Percentiles rank a stretch among this genome's conserved stretches.
phyloP scores from a whole-genome alignment of 2,113 vertebrate genomes.

The Lophotis ruficrista region DNA sequence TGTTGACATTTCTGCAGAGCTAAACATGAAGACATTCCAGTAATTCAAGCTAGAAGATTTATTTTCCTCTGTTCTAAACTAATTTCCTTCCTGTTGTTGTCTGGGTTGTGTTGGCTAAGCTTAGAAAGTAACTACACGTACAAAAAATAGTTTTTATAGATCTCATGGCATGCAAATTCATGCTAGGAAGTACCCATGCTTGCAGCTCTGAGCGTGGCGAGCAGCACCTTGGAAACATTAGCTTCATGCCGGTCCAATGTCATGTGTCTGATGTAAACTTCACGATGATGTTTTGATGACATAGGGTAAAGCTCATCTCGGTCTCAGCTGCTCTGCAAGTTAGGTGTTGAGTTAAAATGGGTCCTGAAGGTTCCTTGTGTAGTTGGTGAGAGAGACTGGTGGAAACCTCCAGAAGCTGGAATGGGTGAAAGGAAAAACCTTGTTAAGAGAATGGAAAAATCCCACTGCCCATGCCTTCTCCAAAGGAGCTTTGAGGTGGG shows the following conservation, averaged over 20 bases:
- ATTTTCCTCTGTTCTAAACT: not conserved
- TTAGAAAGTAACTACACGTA: not conserved
- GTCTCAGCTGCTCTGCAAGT: not conserved
- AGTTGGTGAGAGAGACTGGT: not conserved
- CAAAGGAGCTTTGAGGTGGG: not conserved
- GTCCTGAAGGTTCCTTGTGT: not conserved
- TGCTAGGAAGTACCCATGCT: not conserved
- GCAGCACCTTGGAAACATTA: not conserved
- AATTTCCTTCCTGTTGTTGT: not conserved
- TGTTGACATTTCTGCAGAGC: not conserved
- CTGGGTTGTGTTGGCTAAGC: not conserved
- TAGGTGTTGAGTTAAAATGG: not conserved
- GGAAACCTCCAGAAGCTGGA: not conserved
- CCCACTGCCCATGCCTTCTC: not conserved
- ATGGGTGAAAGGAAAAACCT: not conserved
- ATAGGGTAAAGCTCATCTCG: not conserved
- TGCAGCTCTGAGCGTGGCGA: not conserved
- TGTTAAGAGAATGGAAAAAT: slow-evolving; percentile 19
- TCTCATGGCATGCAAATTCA: not conserved
- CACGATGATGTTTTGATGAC: not conserved
- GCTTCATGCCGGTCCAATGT: not conserved
- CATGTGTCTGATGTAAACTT: not conserved
- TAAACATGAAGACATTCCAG: not conserved
- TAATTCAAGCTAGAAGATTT: not conserved
- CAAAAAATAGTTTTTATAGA: not conserved